These are phyloP conservation scores for Leptinotarsa undecemlineata DNA, from an alignment of 1,140 invertebrate species.

Conservation along the genomic window DNA sequence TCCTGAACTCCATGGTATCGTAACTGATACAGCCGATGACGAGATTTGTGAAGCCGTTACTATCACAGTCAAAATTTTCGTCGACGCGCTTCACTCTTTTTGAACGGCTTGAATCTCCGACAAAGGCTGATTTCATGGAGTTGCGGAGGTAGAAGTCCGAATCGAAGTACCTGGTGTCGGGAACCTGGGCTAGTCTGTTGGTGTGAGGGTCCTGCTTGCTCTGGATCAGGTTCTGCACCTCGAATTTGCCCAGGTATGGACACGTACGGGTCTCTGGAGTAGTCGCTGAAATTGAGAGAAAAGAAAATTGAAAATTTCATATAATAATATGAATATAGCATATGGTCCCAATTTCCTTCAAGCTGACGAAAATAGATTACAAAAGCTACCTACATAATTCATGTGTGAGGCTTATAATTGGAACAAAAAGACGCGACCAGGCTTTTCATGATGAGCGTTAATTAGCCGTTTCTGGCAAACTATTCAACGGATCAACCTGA, in stretches of 20 bases:
- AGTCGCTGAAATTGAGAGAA: conserved; percentile 62
- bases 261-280: conserved; percentile 66
- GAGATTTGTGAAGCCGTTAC: conserved; percentile 62
- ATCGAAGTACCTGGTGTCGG: conserved; percentile 48
- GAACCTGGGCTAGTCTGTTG: conserved; percentile 28
- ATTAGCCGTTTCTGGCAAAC: too few relatives aligned
- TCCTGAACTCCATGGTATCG: conserved; percentile 74
- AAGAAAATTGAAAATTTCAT: too few relatives aligned
- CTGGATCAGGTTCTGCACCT: conserved; percentile 62
- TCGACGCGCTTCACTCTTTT: conserved; percentile 50
- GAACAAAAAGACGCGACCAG: background rate
- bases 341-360: too few relatives aligned
- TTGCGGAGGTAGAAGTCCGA: conserved; percentile 45
- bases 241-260: conserved; percentile 71
- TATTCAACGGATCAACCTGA: too few relatives aligned
- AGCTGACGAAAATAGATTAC: background rate
- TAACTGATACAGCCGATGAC: conserved; percentile 69
- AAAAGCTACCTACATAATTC: background rate
- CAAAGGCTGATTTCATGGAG: conserved; percentile 31
- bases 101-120: background rate
- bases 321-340: too few relatives aligned
- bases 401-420: background rate
- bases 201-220: conserved; percentile 48
- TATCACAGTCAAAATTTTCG: conserved; percentile 55
- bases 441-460: too few relatives aligned